Conservation (phyloP, 2,113 vertebrate genomes). For the Bubo scandiacus region DNA sequence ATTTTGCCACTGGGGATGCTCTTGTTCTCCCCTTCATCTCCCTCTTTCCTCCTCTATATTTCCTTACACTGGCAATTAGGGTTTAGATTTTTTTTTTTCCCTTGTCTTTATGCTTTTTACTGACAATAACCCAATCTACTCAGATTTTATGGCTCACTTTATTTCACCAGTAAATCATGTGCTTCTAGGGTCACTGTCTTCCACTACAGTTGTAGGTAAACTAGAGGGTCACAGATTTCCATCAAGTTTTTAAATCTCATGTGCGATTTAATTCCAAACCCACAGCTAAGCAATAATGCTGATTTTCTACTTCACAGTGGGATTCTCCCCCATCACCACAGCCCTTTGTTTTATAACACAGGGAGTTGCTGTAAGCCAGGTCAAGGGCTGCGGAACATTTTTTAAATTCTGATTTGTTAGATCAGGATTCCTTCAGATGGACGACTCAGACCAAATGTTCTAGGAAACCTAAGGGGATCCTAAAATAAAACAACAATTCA, state of each 20-base stretch:
- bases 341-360: constrained; percentile 5
- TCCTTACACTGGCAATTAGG: constrained; percentile 3
- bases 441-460: neutral
- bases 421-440: constrained; percentile 9
- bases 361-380: neutral
- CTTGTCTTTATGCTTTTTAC: constrained; percentile 8
- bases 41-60: neutral
- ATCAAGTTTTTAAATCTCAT: neutral
- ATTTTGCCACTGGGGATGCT: constrained; percentile 49
- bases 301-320: neutral
- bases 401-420: neutral
- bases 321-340: neutral
- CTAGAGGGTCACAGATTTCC: constrained; percentile 12
- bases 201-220: neutral
- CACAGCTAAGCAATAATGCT: neutral
- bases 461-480: constrained; percentile 21
- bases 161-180: neutral
- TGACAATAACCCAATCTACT: neutral
- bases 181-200: constrained; percentile 4
- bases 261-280: neutral
- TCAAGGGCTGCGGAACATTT: neutral
- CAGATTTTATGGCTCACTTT: neutral
- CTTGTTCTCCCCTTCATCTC: constrained; percentile 38
- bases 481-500: constrained; percentile 59
- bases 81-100: neutral